Percentiles rank a stretch among this genome's conserved stretches.
Evolutionary conservation across 2,888 invertebrate genomes (phyloP).

Genomic region (Athrips mouffetella): DNA sequence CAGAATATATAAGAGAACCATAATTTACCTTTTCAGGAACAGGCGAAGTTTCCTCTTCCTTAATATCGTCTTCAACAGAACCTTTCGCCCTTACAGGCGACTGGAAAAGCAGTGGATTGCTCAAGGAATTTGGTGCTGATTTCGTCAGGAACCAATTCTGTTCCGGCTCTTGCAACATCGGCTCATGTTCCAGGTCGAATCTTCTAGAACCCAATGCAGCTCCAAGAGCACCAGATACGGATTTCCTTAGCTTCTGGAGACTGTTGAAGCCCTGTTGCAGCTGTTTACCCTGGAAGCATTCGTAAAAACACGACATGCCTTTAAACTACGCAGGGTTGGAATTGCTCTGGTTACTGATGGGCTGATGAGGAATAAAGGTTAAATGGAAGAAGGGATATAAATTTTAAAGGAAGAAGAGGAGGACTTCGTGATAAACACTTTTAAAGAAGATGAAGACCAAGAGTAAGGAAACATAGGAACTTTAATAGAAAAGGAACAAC

Average conservation of each 20-base stretch:
- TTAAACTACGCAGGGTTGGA: conserved; percentile 64
- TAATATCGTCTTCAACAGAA: conserved; percentile 50
- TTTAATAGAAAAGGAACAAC: background rate
- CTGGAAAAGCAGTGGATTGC: conserved; percentile 74
- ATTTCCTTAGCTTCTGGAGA: conserved; percentile 83
- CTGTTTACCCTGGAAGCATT: conserved; percentile 75
- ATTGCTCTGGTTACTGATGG: conserved; percentile 25
- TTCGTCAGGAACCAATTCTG: conserved; percentile 90
- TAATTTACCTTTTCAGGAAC: conserved; percentile 60
- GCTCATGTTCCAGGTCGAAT: conserved; percentile 72
- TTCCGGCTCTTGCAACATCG: conserved; percentile 68
- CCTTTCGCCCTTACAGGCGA: conserved; percentile 50
- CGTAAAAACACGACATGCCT: conserved; percentile 75
- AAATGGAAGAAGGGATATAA: conserved; percentile 16
- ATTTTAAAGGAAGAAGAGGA: background rate
- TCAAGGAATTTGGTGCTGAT: conserved; percentile 87
- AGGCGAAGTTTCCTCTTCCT: conserved; percentile 55
- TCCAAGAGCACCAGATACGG: conserved; percentile 81
- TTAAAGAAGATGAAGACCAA: background rate
- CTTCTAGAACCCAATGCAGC: conserved; percentile 72
- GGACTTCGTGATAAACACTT: background rate
- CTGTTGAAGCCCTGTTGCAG: conserved; percentile 80
- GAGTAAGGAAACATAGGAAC: background rate
- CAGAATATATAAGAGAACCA: no score
- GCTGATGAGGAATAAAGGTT: conserved; percentile 71